Evolutionary conservation across 2,797 vertebrate genomes (phyloP).

Genomic region (Choloepus didactylus): DNA sequence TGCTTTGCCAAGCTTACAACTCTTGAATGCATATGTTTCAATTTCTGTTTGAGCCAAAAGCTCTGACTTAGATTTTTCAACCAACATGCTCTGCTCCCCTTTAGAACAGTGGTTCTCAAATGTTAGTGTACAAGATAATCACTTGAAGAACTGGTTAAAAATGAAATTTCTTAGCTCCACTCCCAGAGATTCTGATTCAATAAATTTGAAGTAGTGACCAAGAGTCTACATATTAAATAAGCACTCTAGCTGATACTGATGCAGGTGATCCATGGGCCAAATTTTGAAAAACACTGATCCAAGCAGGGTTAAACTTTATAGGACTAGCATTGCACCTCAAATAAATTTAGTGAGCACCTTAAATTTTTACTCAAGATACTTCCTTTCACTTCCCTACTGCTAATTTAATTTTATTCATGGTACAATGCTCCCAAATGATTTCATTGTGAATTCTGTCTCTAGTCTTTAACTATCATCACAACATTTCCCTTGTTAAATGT

Average conservation of each 20-base stretch:
- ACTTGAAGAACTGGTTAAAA: neutral
- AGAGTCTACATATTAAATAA: slow-evolving; percentile 40
- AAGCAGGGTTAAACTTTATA: no score
- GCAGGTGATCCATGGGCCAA: neutral
- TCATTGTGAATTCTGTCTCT: slow-evolving; percentile 65
- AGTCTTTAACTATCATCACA: slow-evolving; percentile 66
- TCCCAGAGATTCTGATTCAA: neutral
- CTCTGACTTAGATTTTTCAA: slow-evolving; percentile 22
- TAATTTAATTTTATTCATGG: slow-evolving; percentile 66
- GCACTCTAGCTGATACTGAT: neutral
- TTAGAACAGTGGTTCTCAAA: slow-evolving; percentile 20
- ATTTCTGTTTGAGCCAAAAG: neutral
- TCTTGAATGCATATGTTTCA: neutral
- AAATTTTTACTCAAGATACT: slow-evolving; percentile 61
- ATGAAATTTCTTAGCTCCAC: neutral
- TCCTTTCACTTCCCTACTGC: neutral
- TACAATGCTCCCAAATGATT: slow-evolving; percentile 18
- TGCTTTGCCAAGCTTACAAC: neutral
- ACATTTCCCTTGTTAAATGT: slow-evolving; percentile 54
- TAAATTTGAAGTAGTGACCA: neutral
- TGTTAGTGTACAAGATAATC: slow-evolving; percentile 15
- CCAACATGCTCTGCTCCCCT: neutral
- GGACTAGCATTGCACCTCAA: no score
- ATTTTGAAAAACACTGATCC: no score
- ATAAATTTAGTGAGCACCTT: neutral